Percentiles rank a stretch among this genome's conserved stretches.
Conservation (phyloP, 2,113 vertebrate genomes). For the Nycticebus coucang region DNA sequence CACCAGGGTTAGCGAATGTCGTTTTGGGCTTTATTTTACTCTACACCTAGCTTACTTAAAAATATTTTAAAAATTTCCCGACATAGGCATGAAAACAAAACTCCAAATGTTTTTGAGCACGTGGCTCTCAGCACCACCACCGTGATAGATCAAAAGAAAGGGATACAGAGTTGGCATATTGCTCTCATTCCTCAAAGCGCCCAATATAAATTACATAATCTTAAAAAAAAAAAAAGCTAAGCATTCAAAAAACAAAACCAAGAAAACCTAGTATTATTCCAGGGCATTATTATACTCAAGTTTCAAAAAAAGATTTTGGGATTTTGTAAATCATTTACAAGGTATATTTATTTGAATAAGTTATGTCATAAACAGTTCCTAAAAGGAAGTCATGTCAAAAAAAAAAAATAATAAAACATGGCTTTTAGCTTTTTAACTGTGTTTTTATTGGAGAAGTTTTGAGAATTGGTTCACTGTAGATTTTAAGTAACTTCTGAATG, state of each 20-base stretch:
- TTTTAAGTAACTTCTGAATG: background rate
- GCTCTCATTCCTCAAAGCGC: background rate
- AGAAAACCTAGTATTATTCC: background rate
- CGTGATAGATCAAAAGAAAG: background rate
- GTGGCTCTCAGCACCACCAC: background rate
- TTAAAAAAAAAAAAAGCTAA: background rate
- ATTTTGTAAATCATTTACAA: conserved; percentile 24
- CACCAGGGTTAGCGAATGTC: background rate
- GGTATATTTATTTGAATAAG: conserved; percentile 28
- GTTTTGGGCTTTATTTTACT: conserved; percentile 26
- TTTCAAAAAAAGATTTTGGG: conserved; percentile 20
- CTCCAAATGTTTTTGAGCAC: background rate
- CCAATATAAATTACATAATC: background rate
- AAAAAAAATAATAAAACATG: background rate
- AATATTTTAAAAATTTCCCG: background rate
- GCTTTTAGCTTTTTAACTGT: background rate
- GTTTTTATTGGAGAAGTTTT: conserved; percentile 31
- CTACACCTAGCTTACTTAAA: conserved; percentile 15
- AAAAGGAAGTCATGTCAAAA: background rate
- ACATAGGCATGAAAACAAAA: conserved; percentile 6
- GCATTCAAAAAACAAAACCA: background rate
- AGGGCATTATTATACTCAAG: background rate
- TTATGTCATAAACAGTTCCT: background rate
- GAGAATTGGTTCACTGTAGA: background rate
- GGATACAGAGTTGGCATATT: background rate